A percentile compares a stretch with the other conserved stretches of the same genome.
Conservation (phyloP, 2,888 invertebrate genomes). For the Epistrophella euchroma region DNA sequence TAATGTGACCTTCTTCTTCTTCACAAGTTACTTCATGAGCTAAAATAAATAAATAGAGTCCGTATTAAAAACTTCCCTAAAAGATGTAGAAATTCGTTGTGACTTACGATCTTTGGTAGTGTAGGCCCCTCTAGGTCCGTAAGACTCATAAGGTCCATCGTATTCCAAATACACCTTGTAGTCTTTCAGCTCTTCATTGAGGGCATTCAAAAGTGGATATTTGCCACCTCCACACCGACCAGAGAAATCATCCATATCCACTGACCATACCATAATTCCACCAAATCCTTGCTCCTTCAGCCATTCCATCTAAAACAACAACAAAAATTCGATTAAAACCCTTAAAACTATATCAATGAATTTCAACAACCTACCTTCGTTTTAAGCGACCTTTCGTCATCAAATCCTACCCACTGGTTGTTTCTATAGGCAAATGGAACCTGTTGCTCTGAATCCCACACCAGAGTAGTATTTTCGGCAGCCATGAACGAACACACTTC, state of each 20-base stretch:
- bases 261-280: slow-evolving; percentile 98
- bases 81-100: neutral
- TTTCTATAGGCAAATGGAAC: slow-evolving; percentile 96
- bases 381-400: slow-evolving; percentile 95
- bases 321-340: neutral
- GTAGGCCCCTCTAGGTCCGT: slow-evolving; percentile 89
- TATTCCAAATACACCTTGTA: slow-evolving; percentile 93
- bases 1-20: slow-evolving; percentile 97
- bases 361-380: slow-evolving; percentile 88
- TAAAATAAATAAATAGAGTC: slow-evolving; percentile 81
- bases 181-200: slow-evolving; percentile 92
- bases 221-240: slow-evolving; percentile 95
- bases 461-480: slow-evolving; percentile 94
- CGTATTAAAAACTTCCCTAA: neutral
- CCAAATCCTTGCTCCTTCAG: slow-evolving; percentile 96
- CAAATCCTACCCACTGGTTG: slow-evolving; percentile 97
- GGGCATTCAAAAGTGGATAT: slow-evolving; percentile 94
- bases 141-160: slow-evolving; percentile 93
- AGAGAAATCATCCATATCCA: slow-evolving; percentile 97
- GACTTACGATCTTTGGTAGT: slow-evolving; percentile 95
- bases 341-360: fast-evolving
- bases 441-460: slow-evolving; percentile 98
- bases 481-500: slow-evolving; percentile 97
- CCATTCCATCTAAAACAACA: slow-evolving; percentile 92
- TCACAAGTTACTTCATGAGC: slow-evolving; percentile 95